A percentile compares a stretch with the other conserved stretches of the same genome.
phyloP scores from a whole-genome alignment of 2,888 invertebrate species.

The Drosophila nigritarsus region DNA sequence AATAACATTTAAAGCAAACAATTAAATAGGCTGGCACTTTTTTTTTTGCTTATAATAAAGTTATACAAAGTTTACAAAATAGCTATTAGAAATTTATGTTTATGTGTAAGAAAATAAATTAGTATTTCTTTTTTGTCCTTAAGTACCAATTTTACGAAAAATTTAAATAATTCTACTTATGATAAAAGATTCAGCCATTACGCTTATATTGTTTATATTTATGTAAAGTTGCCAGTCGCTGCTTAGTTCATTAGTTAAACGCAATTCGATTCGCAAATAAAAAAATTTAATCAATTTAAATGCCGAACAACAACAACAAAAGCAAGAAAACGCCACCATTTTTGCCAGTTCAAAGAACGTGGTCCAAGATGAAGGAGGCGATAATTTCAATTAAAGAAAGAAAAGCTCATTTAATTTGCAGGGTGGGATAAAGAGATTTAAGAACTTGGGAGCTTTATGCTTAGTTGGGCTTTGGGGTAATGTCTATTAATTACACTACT shows the following conservation, averaged over 20 bases:
- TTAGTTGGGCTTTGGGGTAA: slow-evolving; percentile 45
- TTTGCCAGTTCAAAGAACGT: slow-evolving; percentile 29
- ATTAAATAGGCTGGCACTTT: background rate
- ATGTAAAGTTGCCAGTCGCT: background rate
- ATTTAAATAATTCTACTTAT: background rate
- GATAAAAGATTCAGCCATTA: background rate
- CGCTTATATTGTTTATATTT: background rate
- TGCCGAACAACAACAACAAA: slow-evolving; percentile 5
- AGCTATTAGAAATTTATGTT: background rate
- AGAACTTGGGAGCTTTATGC: slow-evolving; percentile 17
- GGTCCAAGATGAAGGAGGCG: slow-evolving; percentile 9
- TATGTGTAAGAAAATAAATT: background rate
- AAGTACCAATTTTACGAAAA: background rate
- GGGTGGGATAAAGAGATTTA: slow-evolving; percentile 10
- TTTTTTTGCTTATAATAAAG: background rate
- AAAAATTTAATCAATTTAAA: slow-evolving; percentile 50
- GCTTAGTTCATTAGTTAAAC: slow-evolving; percentile 15
- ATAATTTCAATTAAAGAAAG: slow-evolving; percentile 28
- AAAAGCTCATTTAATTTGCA: slow-evolving; percentile 48
- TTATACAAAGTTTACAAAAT: background rate
- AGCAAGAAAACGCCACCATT: background rate
- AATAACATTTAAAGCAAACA: background rate
- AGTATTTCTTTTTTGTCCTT: background rate
- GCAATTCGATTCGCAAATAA: slow-evolving; percentile 36
- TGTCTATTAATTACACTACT: slow-evolving; percentile 26